Base-by-base conservation (phyloP, 1,140 invertebrate species). In the Cotesia typhae region DNA sequence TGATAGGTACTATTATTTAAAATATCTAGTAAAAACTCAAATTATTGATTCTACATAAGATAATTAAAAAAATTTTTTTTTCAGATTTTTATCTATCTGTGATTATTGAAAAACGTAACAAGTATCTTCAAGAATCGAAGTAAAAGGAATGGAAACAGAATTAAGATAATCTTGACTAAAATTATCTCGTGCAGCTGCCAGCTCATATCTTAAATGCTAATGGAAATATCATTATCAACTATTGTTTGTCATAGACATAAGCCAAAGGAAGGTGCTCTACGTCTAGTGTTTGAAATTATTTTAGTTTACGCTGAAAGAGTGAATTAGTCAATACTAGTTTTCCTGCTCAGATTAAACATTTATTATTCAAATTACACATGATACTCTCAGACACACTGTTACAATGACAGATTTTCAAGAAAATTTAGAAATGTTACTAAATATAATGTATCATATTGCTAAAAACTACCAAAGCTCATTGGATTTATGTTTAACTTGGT, bases 341-440 rank as follows among this genome's bases (percentile, higher is more conserved):
- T 81, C 96, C 96, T 0, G 95, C 97, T 82, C 96, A 98, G 90
- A 96, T 99, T 3, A 94, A 96, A 81, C 97, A 98, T 87, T 87
- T 99, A 60, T 91, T 99, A 3, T 98, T 98, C 85, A 99, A 99
- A 88, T 88, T 99, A 59, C 96, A 99, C 85, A 99, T 98, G 95
- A 99, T 99, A 77, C 88, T 99, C 17, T 98, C 96, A 0, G 97
- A n/a, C n/a, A 99, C 83, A 99, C 98, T 0, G 96, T 99, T 3
- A 98, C 98, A 89, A 99, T 99, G 97, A 98, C 98, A 85, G 96
- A 98, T 83, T 98, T 97, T 85, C 94, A 96, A 85, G 96, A 99
- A 83, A 97, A 99, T 88, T 97, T 97, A 0, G 97, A 99, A 89
- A 99, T 99, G 97, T 87, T 98, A 66, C 87, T 99, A 6, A 98